Base-by-base conservation (phyloP, 2,113 vertebrate genomes). In the Narcine bancroftii region DNA sequence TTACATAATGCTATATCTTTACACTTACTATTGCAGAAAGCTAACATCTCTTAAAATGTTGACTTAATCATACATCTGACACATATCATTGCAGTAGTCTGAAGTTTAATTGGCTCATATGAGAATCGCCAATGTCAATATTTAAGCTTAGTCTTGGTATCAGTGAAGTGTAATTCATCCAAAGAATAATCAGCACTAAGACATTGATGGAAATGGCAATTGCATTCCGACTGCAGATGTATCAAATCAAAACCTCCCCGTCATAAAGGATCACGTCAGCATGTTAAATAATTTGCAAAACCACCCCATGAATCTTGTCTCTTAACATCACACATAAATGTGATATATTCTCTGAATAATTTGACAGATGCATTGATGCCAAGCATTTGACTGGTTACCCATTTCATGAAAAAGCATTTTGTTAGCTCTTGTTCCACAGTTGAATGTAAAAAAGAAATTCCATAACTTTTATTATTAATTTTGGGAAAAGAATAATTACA, bases 161-260 rank as follows among this genome's bases (percentile, higher is more conserved):
- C 45, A 79, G 33, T 60, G 36, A 87, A 63, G 53, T 60, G 33
- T 87, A 53, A 87, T 87, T 87, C 53, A 87, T 60, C 53, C 81
- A 87, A 87, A 60, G 53, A 87, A 60, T 60, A 60, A 60, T 87
- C 50, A 85, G n/a, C 33, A 19, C 81, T 29, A n/a, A 36, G 81
- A 87, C 81, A 60, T 63, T 63, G 33, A 21, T 60, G 53, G 36
- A 50, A 87, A 60, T 60, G 53, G 2, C 81, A n/a, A 63, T 60
- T 60, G 53, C 7, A 60, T 21, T 2, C 5, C 53, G 17, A 36
- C 17, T 36, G 47, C 6, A 60, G 50, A 63, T 87, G 17, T 6
- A 24, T 75, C 53, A 29, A 87, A 21, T 56, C 53, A 19, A 56
- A 60, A 19, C 81, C 4, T 85, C 15, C 33, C 50, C 36, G 56